Evolutionary conservation across 2,797 vertebrate species (phyloP).

Genomic region (Acanthis flammea): DNA sequence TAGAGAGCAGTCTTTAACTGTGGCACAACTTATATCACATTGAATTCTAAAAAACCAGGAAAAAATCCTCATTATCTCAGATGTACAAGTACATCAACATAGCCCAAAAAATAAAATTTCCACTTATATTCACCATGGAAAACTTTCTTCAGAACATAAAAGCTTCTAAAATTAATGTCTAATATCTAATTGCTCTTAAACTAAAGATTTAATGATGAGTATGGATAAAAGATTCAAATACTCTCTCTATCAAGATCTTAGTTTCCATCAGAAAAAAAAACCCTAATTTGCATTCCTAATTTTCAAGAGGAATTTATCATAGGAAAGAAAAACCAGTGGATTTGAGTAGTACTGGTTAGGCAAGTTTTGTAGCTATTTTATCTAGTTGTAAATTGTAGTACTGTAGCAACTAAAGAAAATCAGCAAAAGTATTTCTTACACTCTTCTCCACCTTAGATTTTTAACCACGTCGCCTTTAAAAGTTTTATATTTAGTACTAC

Average conservation of each 20-base stretch:
- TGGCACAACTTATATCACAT: background rate
- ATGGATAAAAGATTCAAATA: background rate
- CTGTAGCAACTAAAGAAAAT: background rate
- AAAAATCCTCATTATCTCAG: background rate
- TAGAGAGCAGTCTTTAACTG: background rate
- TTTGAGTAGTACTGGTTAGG: background rate
- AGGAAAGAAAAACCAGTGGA: fast-evolving
- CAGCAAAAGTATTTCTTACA: background rate
- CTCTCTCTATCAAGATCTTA: background rate
- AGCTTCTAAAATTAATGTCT: background rate
- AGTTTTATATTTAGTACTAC: background rate
- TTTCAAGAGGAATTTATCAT: background rate
- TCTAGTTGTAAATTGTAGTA: background rate
- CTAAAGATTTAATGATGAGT: background rate
- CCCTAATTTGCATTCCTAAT: background rate
- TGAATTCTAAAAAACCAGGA: background rate
- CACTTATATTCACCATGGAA: background rate
- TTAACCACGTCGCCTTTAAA: background rate
- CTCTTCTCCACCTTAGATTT: no score
- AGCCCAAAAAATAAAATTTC: background rate
- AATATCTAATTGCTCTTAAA: background rate
- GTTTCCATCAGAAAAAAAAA: background rate
- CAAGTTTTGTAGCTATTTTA: background rate
- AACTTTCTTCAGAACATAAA: background rate
- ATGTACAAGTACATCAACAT: background rate